Percentiles rank a stretch among this genome's conserved stretches.
These are phyloP conservation scores for Caenorhabditis remanei DNA, from an alignment of 1,140 invertebrate genomes.

Conservation along the genomic window DNA sequence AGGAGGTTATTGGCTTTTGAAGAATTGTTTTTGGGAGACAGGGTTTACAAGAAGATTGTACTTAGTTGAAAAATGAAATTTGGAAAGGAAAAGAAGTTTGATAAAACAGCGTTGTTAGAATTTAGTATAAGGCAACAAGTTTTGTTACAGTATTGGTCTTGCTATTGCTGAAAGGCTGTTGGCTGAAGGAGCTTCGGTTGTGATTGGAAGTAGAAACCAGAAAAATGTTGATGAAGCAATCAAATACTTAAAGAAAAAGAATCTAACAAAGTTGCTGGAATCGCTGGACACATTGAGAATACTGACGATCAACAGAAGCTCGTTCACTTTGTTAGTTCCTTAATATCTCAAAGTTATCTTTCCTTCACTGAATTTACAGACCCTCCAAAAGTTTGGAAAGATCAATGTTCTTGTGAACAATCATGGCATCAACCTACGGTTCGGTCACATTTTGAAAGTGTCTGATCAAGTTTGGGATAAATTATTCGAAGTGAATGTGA, in stretches of 20 bases:
- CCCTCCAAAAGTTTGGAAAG: constrained; percentile 86
- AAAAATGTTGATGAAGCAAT: constrained; percentile 73
- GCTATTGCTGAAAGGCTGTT: constrained; percentile 90
- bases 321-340: constrained; percentile 82
- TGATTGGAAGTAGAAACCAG: constrained; percentile 87
- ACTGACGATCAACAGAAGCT: constrained; percentile 85
- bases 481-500: constrained; percentile 96
- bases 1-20: too few relatives aligned
- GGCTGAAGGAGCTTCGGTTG: constrained; percentile 89
- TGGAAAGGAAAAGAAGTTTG: not conserved
- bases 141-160: constrained; percentile 86
- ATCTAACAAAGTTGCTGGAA: constrained; percentile 66
- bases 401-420: constrained; percentile 95
- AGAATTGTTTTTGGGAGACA: too few relatives aligned
- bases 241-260: constrained; percentile 61
- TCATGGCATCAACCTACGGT: constrained; percentile 87
- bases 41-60: too few relatives aligned
- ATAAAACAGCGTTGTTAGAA: not conserved
- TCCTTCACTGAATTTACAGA: constrained; percentile 79
- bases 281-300: constrained; percentile 89
- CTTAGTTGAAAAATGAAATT: not conserved
- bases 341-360: not conserved
- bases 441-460: constrained; percentile 86
- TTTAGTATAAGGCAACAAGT: not conserved
- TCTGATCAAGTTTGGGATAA: constrained; percentile 82